A percentile compares a stretch with the other conserved stretches of the same genome.
Conservation (phyloP, 35 echinoderm and acorn worm genomes). For the Lytechinus variegatus region DNA sequence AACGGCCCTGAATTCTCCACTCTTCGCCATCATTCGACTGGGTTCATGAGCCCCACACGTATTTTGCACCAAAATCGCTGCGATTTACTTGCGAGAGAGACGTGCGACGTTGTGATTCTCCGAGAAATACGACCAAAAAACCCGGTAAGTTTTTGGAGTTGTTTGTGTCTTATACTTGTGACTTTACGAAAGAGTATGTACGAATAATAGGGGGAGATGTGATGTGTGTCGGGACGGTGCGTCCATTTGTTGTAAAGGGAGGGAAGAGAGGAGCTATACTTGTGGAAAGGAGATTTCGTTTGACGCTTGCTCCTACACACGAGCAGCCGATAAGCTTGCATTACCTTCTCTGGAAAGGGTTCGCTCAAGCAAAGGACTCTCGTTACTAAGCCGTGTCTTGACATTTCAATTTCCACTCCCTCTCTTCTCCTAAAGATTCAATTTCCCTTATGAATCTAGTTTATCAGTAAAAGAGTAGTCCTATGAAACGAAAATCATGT, state of each 20-base stretch:
- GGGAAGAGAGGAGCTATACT: neutral
- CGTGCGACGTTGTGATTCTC: slow-evolving; percentile 23
- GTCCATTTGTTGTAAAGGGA: slow-evolving; percentile 46
- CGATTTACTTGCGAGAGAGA: slow-evolving; percentile 60
- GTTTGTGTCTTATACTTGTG: slow-evolving; percentile 27
- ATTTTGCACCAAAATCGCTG: slow-evolving; percentile 68
- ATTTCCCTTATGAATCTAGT: neutral
- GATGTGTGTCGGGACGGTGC: neutral
- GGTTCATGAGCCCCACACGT: slow-evolving; percentile 53
- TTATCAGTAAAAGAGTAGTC: neutral
- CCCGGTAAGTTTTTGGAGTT: slow-evolving; percentile 34
- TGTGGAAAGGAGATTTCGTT: slow-evolving; percentile 24
- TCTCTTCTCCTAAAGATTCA: neutral
- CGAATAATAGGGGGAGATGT: neutral
- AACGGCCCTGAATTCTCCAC: slow-evolving; percentile 60
- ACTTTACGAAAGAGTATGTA: slow-evolving; percentile 38
- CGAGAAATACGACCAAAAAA: slow-evolving; percentile 17
- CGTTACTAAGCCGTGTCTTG: neutral
- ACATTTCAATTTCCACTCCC: neutral
- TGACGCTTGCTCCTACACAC: neutral
- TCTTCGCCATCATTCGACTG: slow-evolving; percentile 68
- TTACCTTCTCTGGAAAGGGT: neutral
- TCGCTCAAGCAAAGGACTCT: neutral
- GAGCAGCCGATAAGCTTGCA: neutral
- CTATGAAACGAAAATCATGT: neutral